phyloP scores from a whole-genome alignment of 2,888 invertebrate species.

The Spatulosminthurus flaviceps region DNA sequence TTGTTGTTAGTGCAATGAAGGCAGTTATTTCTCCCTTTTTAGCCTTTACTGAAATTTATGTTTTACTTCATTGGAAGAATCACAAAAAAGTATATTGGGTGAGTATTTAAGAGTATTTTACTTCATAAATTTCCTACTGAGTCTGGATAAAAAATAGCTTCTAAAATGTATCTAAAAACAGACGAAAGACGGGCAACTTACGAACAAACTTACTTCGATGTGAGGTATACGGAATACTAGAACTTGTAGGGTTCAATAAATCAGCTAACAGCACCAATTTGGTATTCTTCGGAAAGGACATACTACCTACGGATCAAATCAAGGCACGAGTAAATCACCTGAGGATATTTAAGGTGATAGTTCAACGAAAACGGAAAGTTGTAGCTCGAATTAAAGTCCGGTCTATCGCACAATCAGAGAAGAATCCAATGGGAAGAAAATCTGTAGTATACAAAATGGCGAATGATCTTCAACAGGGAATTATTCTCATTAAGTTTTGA shows the following conservation, averaged over 20 bases:
- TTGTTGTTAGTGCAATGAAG: too few relatives aligned
- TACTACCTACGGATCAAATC: neutral
- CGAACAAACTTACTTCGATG: neutral
- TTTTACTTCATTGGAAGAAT: slow-evolving; percentile 33
- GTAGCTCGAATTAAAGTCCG: slow-evolving; percentile 15
- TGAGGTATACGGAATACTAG: slow-evolving; percentile 10
- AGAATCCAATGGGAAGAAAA: neutral
- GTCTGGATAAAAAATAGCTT: too few relatives aligned
- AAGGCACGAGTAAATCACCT: slow-evolving; percentile 18
- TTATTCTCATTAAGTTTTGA: neutral
- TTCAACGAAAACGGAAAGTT: neutral
- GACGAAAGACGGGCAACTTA: slow-evolving; percentile 1
- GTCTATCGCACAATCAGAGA: neutral
- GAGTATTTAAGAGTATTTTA: neutral
- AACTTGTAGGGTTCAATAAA: neutral
- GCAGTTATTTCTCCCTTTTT: neutral
- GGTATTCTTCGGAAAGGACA: neutral
- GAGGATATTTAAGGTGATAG: slow-evolving; percentile 16
- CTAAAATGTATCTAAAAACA: too few relatives aligned
- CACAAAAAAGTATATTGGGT: slow-evolving; percentile 31
- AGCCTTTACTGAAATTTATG: slow-evolving; percentile 28
- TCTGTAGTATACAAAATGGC: slow-evolving; percentile 14
- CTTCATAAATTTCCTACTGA: too few relatives aligned
- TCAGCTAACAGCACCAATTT: neutral
- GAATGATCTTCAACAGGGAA: neutral